Evolutionary conservation across 2,888 invertebrate species (phyloP).

Genomic region (Tuberolachnus salignus): DNA sequence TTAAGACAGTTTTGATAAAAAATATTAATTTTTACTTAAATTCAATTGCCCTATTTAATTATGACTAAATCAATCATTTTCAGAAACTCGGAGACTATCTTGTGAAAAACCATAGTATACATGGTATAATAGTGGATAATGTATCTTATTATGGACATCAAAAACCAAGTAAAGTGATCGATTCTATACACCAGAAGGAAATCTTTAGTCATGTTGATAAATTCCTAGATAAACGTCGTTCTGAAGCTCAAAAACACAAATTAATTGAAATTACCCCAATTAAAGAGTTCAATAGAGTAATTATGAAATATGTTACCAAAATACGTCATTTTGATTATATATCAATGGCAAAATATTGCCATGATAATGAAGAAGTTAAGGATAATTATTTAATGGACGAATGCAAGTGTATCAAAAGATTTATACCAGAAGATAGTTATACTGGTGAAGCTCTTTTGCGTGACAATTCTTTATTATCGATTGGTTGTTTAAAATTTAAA

Average conservation of each 20-base stretch:
- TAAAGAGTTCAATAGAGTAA: background rate
- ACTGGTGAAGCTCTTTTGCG: conserved; percentile 20
- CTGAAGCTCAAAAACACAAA: background rate
- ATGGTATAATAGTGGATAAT: conserved; percentile 50
- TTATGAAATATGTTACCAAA: conserved; percentile 4
- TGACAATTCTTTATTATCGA: conserved; percentile 26
- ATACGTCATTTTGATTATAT: conserved; percentile 7
- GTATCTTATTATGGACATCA: conserved; percentile 40
- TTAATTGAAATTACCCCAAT: background rate
- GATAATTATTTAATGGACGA: background rate
- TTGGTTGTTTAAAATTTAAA: conserved; percentile 46
- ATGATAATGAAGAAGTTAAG: background rate
- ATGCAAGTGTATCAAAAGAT: conserved; percentile 34
- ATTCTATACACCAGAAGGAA: conserved; percentile 3
- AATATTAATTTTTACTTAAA: background rate
- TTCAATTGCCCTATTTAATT: no score
- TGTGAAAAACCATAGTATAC: conserved; percentile 36
- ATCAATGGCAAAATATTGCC: background rate
- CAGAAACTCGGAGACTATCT: conserved; percentile 36
- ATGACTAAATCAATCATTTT: background rate
- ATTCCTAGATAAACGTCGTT: conserved; percentile 26
- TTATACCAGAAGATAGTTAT: conserved; percentile 35
- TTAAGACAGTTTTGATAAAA: background rate
- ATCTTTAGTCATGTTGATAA: background rate
- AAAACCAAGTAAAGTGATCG: background rate